These are phyloP conservation scores for Colossoma macropomum DNA, from an alignment of 2,113 vertebrate species.

Conservation along the genomic window DNA sequence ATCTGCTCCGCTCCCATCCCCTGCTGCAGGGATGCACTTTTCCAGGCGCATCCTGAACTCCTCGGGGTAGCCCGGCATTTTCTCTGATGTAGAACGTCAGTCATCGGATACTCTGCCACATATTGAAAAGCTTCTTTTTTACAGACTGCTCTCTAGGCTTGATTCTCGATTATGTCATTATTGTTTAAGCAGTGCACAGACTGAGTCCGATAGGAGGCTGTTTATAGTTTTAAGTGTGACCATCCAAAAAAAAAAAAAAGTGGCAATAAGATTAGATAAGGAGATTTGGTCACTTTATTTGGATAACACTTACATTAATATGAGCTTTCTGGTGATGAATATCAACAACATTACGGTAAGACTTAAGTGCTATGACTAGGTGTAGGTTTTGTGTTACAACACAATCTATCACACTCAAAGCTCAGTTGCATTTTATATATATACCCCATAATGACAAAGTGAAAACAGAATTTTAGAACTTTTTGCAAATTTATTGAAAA, in stretches of 20 bases:
- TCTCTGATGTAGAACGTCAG: not conserved
- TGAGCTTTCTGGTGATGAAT: no score
- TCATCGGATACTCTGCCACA: not conserved
- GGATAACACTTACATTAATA: no score
- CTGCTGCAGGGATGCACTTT: not conserved
- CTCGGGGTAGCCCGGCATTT: not conserved
- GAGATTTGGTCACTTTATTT: not conserved
- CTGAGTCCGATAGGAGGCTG: not conserved
- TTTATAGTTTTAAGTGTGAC: not conserved
- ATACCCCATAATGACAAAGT: no score
- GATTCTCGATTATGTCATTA: not conserved
- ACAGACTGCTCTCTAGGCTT: not conserved
- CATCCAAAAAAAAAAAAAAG: no score
- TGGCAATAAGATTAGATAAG: not conserved
- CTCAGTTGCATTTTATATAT: no score
- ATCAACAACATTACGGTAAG: no score
- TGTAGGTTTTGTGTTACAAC: no score
- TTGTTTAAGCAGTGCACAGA: not conserved
- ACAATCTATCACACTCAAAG: no score
- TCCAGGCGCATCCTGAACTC: not conserved
- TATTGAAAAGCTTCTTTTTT: no score
- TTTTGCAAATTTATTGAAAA: no score
- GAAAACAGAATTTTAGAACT: no score
- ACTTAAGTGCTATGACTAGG: no score
- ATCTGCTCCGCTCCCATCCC: constrained; percentile 4